Base-by-base conservation (phyloP, 2,888 invertebrate genomes). In the Melipona beecheii region DNA sequence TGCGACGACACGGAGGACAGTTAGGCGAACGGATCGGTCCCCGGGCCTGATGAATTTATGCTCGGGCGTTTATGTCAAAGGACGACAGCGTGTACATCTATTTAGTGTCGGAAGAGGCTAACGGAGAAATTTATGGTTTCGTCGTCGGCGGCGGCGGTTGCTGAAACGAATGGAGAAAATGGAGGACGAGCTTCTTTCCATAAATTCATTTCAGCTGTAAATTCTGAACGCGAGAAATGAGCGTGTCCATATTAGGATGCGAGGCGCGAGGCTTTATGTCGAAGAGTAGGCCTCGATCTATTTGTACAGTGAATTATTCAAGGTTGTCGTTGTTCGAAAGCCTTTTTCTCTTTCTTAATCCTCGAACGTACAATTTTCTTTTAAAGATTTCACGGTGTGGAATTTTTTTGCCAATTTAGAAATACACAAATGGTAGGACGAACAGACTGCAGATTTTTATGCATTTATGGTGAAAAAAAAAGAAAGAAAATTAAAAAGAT, bases 201-300 rank as follows among this genome's bases (percentile, higher is more conserved):
- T 93, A 92, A 93, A 93, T 93, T 90, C 91, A 91, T 93, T 92
- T 91, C 90, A 91, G 91, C 88, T 91, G 91, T 93, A 91, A 93
- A 93, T 93, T 89, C 90, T 85, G 86, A 91, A 89, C 91, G 87
- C 87, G 85, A 89, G 89, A 91, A 92, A 92, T 90, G 90, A 91
- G 89, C 86, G 83, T 83, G 87, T 86, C 91, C 91, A 91, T 92
- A 91, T 91, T 90, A 85, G 91, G 91, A 68, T 58, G 27, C 66
- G 78, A 50, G 75, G 60, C 80, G 66, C 62, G 82, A 65, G 70
- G 43, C 43, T 9, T 9, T 73, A 84, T 88, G 66, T 66, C 78
- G 82, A 81, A 79, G 73, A 64, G 81, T 81, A 78, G 82, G 80
- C 85, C 88, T 86, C 86, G 78, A 88, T 91, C 88, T 90, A 87